A percentile compares a stretch with the other conserved stretches of the same genome.
These are phyloP conservation scores for Odontocolon sp. DNA, from an alignment of 2,888 invertebrate species.

Conservation along the genomic window DNA sequence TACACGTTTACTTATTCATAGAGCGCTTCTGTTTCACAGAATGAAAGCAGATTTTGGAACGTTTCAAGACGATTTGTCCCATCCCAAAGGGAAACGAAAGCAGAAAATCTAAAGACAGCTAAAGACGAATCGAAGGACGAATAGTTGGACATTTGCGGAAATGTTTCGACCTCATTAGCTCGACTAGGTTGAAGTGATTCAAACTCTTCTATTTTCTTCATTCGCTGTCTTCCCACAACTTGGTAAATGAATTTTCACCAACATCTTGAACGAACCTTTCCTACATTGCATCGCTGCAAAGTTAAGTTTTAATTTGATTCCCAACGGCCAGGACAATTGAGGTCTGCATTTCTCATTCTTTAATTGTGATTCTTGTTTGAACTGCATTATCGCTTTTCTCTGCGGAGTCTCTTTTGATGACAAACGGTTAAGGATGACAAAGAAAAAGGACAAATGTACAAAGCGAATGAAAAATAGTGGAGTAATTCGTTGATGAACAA, in stretches of 20 bases:
- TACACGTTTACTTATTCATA: background rate
- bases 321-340: background rate
- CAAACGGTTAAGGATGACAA: background rate
- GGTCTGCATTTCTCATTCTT: background rate
- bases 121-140: background rate
- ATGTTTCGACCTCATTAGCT: background rate
- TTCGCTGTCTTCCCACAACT: background rate
- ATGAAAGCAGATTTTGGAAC: background rate
- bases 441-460: background rate
- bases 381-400: constrained; percentile 5
- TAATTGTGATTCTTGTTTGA: constrained; percentile 3
- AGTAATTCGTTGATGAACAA: background rate
- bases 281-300: background rate
- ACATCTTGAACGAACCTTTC: background rate
- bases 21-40: background rate
- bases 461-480: too few relatives aligned
- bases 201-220: background rate
- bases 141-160: background rate
- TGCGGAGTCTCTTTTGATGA: background rate
- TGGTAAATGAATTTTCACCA: constrained; percentile 11
- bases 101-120: background rate
- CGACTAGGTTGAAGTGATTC: constrained; percentile 3
- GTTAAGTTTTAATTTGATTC: constrained; percentile 3
- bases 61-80: background rate
- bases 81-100: background rate